Conservation (phyloP, 2,888 invertebrate species). For the Hypselothyrea guttata region DNA sequence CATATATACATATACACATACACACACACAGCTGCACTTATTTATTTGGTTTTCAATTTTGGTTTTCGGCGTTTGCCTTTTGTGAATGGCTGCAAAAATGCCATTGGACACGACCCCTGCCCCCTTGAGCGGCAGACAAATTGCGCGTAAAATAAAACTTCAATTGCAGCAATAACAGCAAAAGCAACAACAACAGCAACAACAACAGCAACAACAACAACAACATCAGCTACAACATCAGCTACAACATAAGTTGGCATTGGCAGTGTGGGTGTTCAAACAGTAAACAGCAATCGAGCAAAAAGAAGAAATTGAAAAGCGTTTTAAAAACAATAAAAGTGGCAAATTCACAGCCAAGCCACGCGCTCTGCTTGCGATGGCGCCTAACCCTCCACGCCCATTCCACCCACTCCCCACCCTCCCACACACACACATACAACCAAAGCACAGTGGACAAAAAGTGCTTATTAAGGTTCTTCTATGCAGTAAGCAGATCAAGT, state of each 20-base stretch:
- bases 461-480: no score
- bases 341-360: slow-evolving; percentile 60
- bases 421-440: not conserved
- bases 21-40: slow-evolving; percentile 33
- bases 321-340: slow-evolving; percentile 75
- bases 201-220: slow-evolving; percentile 39
- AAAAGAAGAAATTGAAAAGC: slow-evolving; percentile 63
- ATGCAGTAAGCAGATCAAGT: no score
- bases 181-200: slow-evolving; percentile 3
- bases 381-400: not conserved
- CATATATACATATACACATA: not conserved
- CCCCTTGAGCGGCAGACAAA: slow-evolving; percentile 50
- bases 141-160: slow-evolving; percentile 75
- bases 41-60: slow-evolving; percentile 57
- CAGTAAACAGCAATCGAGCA: slow-evolving; percentile 3
- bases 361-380: slow-evolving; percentile 1
- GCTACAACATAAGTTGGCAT: not conserved
- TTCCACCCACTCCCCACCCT: not conserved
- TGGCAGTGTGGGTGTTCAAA: slow-evolving; percentile 1
- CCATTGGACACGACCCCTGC: slow-evolving; percentile 29
- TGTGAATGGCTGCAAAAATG: slow-evolving; percentile 43
- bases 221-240: slow-evolving; percentile 22
- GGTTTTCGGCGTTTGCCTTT: slow-evolving; percentile 47
- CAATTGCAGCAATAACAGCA: slow-evolving; percentile 59
- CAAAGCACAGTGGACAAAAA: no score